Conservation (phyloP, 2,888 invertebrate species). For the Mantis religiosa region DNA sequence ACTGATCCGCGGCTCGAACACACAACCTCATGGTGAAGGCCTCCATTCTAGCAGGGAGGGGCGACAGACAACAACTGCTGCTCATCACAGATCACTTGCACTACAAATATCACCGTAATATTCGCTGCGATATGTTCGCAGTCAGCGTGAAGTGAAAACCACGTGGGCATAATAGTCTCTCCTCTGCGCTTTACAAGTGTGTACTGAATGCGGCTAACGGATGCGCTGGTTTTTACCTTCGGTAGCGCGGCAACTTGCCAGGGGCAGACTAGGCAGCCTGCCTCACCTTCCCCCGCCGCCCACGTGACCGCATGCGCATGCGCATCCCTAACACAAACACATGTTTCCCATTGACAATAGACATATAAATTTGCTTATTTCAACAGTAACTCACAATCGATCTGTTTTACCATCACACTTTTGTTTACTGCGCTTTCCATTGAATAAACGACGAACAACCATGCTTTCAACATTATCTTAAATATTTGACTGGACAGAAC, state of each 20-base stretch:
- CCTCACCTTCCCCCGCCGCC: neutral
- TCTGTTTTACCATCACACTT: too few species aligned
- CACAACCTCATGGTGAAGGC: constrained; percentile 52
- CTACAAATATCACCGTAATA: neutral
- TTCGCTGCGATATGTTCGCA: neutral
- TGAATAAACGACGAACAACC: too few species aligned
- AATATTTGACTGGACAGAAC: too few species aligned
- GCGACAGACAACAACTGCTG: neutral
- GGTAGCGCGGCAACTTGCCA: neutral
- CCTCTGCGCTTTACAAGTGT: neutral
- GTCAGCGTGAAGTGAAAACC: neutral
- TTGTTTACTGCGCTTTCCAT: too few species aligned
- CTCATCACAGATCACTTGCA: neutral
- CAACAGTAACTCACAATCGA: too few species aligned
- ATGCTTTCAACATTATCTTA: too few species aligned
- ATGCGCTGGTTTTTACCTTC: neutral
- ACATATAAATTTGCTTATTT: too few species aligned
- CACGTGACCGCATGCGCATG: neutral
- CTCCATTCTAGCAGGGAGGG: constrained; percentile 38
- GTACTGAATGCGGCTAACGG: neutral
- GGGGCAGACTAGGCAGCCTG: neutral
- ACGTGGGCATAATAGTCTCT: neutral
- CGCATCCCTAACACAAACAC: neutral
- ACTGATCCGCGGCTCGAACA: constrained; percentile 58
- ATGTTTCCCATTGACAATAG: neutral